Base-by-base conservation (phyloP, 2,113 vertebrate genomes). In the Pantherophis guttatus region DNA sequence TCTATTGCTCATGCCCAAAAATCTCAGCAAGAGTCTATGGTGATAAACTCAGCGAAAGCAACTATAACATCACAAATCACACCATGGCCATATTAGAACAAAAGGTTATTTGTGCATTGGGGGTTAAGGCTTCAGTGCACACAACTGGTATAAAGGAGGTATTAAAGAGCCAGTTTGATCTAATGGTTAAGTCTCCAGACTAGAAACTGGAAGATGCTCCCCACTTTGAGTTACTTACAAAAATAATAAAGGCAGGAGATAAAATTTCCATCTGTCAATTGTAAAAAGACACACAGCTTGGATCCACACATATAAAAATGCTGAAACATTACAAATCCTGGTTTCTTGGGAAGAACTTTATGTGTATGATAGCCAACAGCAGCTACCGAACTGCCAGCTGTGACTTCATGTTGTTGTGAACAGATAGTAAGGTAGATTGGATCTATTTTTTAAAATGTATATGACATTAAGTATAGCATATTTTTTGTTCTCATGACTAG, bases 21-120 rank as follows among this genome's bases (percentile, higher is more conserved):
- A 50, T 44, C 91, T 91, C 90, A 89, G 53, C 90, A 87, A 94
- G 0, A 29, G 90, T 89, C 95, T 95, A 96, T 95, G 91, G 92
- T 94, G 93, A 53, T 85, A 92, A 58, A 0, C 0, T 94, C 94
- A 94, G 94, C 95, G 94, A 96, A 94, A 87, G 44, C 44, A 92
- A 75, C 8, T 88, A 93, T 90, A 91, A 81, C 12, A 12, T 17
- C 26, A 75, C 75, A 89, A 85, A 81, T 21, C 44, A 44, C 1
- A 0, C 33, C 65, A 52, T 29, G 94, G 53, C 33, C 50, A 88
- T 75, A 29, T 94, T n/a, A 87, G 29, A 26, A 81, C 39, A 44
- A 93, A 93, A 86, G 53, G 29, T 62, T 86, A 59, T 54, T 87
- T n/a, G 15, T 53, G 13, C 33, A 17, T 29, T 26, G 75, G 33